A percentile compares a stretch with the other conserved stretches of the same genome.
These are phyloP conservation scores for Lasioglossum figueresi DNA, from an alignment of 2,888 invertebrate species.

Conservation along the genomic window DNA sequence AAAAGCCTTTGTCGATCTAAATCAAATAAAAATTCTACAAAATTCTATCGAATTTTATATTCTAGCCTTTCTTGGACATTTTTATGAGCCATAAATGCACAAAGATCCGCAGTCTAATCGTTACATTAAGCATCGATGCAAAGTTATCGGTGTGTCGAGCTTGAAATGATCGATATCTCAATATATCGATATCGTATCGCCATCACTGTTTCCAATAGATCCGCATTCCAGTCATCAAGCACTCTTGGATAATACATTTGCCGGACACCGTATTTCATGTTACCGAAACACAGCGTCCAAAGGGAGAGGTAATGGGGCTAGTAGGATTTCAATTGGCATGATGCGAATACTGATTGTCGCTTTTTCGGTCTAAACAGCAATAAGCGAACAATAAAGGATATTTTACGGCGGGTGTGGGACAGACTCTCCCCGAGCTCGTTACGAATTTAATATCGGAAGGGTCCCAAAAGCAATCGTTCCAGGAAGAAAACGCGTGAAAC, in stretches of 20 bases:
- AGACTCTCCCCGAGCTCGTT: conserved; percentile 30
- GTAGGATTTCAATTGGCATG: conserved; percentile 37
- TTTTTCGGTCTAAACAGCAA: conserved; percentile 59
- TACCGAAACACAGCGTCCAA: conserved; percentile 29
- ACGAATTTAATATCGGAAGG: conserved; percentile 45
- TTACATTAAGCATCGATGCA: no score
- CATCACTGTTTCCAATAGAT: no score
- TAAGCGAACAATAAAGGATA: conserved; percentile 62
- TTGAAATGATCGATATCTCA: no score
- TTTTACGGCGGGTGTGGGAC: conserved; percentile 62
- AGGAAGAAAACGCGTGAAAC: conserved; percentile 19
- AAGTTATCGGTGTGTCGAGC: no score
- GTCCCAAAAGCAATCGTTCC: conserved; percentile 24
- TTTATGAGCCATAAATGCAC: no score
- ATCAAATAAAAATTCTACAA: no score
- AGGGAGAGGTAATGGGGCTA: conserved; percentile 8
- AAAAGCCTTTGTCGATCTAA: no score
- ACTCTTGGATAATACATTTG: background rate
- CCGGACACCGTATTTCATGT: conserved; percentile 47
- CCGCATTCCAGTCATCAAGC: background rate
- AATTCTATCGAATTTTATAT: no score
- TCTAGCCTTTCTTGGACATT: no score
- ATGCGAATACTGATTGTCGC: conserved; percentile 57
- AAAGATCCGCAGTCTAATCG: no score
- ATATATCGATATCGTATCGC: no score